Evolutionary conservation across 2,113 vertebrate species (phyloP).

Genomic region (Pelvicachromis taeniatus): DNA sequence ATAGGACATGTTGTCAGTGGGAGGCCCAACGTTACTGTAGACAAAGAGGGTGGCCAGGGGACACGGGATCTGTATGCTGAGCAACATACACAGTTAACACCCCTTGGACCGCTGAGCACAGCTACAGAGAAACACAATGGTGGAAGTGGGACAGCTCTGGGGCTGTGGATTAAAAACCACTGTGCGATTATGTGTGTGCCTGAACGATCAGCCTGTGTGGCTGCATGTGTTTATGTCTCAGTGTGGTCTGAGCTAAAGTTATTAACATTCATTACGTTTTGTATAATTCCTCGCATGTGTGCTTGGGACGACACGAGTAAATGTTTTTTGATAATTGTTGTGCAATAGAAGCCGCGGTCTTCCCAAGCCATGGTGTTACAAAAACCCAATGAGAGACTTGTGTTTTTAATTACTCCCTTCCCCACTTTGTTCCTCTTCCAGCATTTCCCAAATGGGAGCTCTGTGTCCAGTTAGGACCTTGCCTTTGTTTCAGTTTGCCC

Average conservation of each 20-base stretch:
- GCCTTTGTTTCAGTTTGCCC: constrained; percentile 49
- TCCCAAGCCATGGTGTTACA: neutral
- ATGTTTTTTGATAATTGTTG: constrained; percentile 16
- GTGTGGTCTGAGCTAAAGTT: neutral
- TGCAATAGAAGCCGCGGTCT: constrained; percentile 30
- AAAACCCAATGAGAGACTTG: constrained; percentile 36
- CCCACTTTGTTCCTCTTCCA: constrained; percentile 22
- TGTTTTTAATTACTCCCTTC: constrained; percentile 66
- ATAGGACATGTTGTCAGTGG: constrained; percentile 28
- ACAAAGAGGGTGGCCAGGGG: constrained; percentile 4
- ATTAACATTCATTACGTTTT: constrained; percentile 17
- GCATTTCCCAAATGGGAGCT: constrained; percentile 53
- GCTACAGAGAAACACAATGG: neutral
- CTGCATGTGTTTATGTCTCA: neutral
- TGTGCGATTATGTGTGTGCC: neutral
- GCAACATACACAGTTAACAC: constrained; percentile 1
- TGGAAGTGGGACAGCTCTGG: neutral
- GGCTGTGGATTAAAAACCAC: neutral
- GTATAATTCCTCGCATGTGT: constrained; percentile 17
- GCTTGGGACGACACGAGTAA: neutral
- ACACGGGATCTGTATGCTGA: constrained; percentile 38
- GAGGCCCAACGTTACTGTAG: constrained; percentile 25
- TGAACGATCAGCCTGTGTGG: neutral
- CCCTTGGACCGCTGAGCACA: neutral
- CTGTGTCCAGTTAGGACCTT: constrained; percentile 51